phyloP scores from a whole-genome alignment of 2,113 vertebrate genomes.

The Brienomyrus longianalis region DNA sequence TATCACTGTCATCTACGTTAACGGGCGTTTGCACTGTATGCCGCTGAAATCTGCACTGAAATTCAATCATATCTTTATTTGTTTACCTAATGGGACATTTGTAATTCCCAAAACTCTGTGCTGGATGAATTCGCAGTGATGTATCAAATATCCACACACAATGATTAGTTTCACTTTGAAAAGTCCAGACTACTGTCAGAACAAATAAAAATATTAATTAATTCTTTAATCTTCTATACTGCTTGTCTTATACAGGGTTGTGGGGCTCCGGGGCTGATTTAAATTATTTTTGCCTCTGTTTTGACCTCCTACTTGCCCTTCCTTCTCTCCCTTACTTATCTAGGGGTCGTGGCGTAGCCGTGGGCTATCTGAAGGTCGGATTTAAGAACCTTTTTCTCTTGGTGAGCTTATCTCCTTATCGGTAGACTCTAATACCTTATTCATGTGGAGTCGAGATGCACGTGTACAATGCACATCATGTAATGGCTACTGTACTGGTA shows the following conservation, averaged over 20 bases:
- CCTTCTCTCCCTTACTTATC: neutral
- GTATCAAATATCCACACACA: neutral
- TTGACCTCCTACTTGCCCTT: neutral
- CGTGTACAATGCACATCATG: neutral
- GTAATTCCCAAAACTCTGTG: neutral
- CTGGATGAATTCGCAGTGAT: neutral
- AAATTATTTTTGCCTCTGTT: neutral
- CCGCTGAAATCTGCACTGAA: neutral
- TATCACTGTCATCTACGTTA: neutral
- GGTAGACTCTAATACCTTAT: neutral
- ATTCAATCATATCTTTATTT: neutral
- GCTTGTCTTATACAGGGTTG: neutral
- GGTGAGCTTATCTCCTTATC: constrained; percentile 54
- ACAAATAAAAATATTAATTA: neutral
- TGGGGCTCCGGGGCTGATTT: neutral
- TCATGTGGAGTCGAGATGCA: neutral
- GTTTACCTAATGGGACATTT: neutral
- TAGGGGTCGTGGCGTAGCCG: constrained; percentile 65
- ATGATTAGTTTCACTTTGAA: neutral
- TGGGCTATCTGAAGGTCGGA: constrained; percentile 85
- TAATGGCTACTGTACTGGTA: neutral
- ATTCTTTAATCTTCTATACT: neutral
- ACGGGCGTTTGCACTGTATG: neutral
- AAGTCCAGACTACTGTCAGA: neutral
- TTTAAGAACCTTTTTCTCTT: constrained; percentile 86